Base-by-base conservation (phyloP, 2,797 vertebrate genomes). In the Ceyx erithaca region DNA sequence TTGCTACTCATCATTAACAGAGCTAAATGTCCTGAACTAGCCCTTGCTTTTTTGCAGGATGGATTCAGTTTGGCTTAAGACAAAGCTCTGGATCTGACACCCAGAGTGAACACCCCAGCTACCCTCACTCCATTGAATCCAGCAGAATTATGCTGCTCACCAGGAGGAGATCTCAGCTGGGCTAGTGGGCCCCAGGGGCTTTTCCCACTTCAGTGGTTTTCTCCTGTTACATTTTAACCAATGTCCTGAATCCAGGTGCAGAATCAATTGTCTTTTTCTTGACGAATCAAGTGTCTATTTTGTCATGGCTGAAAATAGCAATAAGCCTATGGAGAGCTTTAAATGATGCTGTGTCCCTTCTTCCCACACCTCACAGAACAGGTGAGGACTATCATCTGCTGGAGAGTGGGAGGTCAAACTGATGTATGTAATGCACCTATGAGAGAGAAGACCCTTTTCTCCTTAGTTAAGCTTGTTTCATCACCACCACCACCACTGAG, bases 11-110 rank as follows among this genome's bases (percentile, higher is more conserved):
- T 92, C 90, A 81, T 94, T 93, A 94, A 87, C 76, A 79, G 84
- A 94, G 45, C 87, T 92, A 67, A 94, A 89, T 94, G 92, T 93
- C 93, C 94, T 90, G 81, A 96, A 81, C 89, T 94, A 77, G 90
- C 80, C 87, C 68, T 92, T 91, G 88, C 28, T 79, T 90, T 67
- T 80, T 90, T 87, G 62, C 84, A 94, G 94, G 81, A 87, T 92
- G 72, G 76, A 85, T 93, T 92, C 63, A 75, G 13, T 89, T 81
- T 94, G 77, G 35, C 55, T 70, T 54, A 80, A 89, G 72, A 93
- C 25, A 48, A 76, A 21, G 26, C 77, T 92, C 33, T 33, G 76
- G 55, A 82, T 93, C 85, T 3, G 4, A 87, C 48, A 84, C 49
- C 31, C 31, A 0, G 10, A 62, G 41, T 45, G 30, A 75, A 30